phyloP scores from a whole-genome alignment of 1,140 invertebrate genomes.

The Drosophila parabipectinata region DNA sequence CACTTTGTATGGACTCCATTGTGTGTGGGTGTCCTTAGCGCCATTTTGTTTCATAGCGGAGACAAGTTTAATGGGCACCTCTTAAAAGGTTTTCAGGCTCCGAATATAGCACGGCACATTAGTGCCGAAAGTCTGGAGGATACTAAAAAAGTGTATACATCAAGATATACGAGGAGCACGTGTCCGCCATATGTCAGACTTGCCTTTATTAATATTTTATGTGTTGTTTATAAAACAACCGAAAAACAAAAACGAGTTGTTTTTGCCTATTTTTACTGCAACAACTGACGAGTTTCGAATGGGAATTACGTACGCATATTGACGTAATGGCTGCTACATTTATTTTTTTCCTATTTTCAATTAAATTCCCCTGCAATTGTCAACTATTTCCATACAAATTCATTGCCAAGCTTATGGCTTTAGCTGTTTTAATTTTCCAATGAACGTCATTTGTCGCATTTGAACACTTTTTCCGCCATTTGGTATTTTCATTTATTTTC shows the following conservation, averaged over 20 bases:
- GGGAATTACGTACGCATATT: constrained; percentile 39
- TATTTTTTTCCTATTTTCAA: constrained; percentile 10
- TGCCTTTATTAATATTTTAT: constrained; percentile 61
- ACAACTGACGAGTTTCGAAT: constrained; percentile 43
- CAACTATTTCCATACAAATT: constrained; percentile 37
- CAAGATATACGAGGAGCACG: constrained; percentile 61
- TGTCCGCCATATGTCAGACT: constrained; percentile 63
- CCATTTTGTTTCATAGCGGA: constrained; percentile 61
- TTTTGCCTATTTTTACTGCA: constrained; percentile 15
- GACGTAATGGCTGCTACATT: constrained; percentile 29
- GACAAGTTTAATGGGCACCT: constrained; percentile 67
- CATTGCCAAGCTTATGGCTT: constrained; percentile 25
- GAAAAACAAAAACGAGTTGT: constrained; percentile 5
- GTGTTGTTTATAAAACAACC: constrained; percentile 44
- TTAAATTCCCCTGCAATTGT: constrained; percentile 39
- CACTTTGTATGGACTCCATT: constrained; percentile 5
- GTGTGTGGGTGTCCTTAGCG: constrained; percentile 29
- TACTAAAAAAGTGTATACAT: constrained; percentile 59
- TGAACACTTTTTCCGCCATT: background rate
- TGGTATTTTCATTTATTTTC: constrained; percentile 19
- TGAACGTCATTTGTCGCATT: constrained; percentile 16
- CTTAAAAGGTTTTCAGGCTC: constrained; percentile 60
- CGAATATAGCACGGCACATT: constrained; percentile 55
- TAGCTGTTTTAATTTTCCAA: constrained; percentile 32
- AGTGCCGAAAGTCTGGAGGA: constrained; percentile 46